Base-by-base conservation (phyloP, 1,140 invertebrate species). In the Lamellibrachia luymesi region DNA sequence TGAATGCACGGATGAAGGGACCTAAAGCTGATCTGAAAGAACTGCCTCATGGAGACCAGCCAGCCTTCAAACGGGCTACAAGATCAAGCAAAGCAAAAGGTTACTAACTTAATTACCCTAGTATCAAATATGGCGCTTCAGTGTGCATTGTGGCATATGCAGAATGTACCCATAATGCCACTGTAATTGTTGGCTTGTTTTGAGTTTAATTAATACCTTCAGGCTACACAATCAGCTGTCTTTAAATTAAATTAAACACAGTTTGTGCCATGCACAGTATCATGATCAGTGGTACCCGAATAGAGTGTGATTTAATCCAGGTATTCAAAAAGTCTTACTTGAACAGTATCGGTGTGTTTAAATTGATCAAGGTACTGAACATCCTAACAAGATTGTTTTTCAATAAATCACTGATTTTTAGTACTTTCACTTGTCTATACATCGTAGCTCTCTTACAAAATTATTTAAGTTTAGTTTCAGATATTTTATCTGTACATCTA, bases 41-140 rank as follows among this genome's bases (percentile, higher is more conserved):
- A 22, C 64, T 80, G 64, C 64, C 64, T 80, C 64, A 80, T 22
- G 64, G 64, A 80, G 64, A 80, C 64, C 64, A 80, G 64, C 64
- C 64, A 80, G 64, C 64, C 2, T 80, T 80, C 64, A 80, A 80
- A 80, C 64, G 64, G 13, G 64, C 64, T 80, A 80, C 64, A 80
- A 80, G 64, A 80, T 80, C 64, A 80, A 80, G 64, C 64, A 80
- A 80, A 80, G 64, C 64, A 80, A 80, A 80, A 80, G 64, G 64
- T 80, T 80, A 22, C 2, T 80, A 17, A 80, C 4, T 80, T 22
- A 10, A 4, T 80, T 38, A 38, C 38, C 38, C 38, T 38, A 22
- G 7, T 80, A 17, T 56, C 6, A 56, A 56, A 13, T 80, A 4
- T 80, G 25, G 25, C 17, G 13, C 17, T 22, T 22, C 17, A 22